Evolutionary conservation across 2,113 vertebrate genomes (phyloP).

Genomic region (Indri indri): DNA sequence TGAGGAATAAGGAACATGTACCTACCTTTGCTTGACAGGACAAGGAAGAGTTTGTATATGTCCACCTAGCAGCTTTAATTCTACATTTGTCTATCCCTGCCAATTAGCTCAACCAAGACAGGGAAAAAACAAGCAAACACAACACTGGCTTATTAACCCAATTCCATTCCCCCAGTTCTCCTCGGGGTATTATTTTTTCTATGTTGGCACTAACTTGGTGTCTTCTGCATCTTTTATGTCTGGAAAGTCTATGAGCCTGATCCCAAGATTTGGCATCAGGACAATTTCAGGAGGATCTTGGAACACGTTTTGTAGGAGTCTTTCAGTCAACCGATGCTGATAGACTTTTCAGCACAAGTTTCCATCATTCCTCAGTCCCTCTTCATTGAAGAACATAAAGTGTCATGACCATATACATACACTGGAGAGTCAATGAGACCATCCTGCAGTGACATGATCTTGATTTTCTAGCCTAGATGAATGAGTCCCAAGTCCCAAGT

Average conservation of each 20-base stretch:
- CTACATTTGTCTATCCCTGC: too few species aligned
- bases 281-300: neutral
- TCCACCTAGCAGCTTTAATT: neutral
- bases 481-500: neutral
- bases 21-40: neutral
- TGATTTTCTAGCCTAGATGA: neutral
- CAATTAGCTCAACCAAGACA: neutral
- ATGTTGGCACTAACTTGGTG: rapidly evolving
- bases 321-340: neutral
- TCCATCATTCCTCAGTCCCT: neutral
- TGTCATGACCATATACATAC: too few species aligned
- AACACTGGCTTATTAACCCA: neutral
- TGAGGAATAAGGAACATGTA: neutral
- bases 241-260: rapidly evolving
- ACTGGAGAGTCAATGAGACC: neutral
- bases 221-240: neutral
- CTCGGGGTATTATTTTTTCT: too few species aligned
- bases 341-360: neutral
- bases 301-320: neutral
- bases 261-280: neutral
- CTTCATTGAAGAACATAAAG: neutral
- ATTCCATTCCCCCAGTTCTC: neutral
- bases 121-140: neutral
- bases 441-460: rapidly evolving
- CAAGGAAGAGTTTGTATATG: rapidly evolving